Conservation (phyloP, 2,797 vertebrate genomes). For the Siniperca undulata region DNA sequence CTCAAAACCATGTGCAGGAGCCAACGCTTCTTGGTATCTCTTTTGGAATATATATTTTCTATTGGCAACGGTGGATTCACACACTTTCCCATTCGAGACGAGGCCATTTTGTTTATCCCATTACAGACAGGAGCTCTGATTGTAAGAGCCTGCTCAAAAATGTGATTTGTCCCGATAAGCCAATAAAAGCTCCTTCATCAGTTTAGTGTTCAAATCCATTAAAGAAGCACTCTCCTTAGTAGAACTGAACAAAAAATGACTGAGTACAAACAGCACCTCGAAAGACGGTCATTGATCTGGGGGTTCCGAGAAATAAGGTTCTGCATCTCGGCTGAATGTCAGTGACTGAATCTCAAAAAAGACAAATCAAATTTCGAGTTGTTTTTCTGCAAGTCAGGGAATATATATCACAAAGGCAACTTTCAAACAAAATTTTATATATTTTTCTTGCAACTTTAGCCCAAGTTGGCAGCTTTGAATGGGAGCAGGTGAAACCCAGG, state of each 20-base stretch:
- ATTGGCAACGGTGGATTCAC: constrained; percentile 52
- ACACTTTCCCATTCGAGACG: constrained; percentile 41
- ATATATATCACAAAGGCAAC: constrained; percentile 22
- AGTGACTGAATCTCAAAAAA: constrained; percentile 47
- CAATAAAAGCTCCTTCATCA: constrained; percentile 78
- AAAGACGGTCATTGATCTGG: constrained; percentile 56
- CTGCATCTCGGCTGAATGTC: constrained; percentile 38
- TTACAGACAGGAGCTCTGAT: constrained; percentile 64
- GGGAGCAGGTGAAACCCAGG: constrained; percentile 38
- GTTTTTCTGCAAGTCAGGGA: constrained; percentile 35
- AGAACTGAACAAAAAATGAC: constrained; percentile 51
- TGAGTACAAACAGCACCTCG: constrained; percentile 39
- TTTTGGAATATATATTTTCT: constrained; percentile 49
- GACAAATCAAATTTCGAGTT: constrained; percentile 41
- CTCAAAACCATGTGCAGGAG: constrained; percentile 37
- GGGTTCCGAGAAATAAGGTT: constrained; percentile 56
- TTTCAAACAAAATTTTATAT: not conserved
- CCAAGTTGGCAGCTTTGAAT: constrained; percentile 13
- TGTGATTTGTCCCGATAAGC: constrained; percentile 75
- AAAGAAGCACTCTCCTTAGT: constrained; percentile 66
- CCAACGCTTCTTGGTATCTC: constrained; percentile 33
- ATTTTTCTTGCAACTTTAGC: constrained; percentile 7
- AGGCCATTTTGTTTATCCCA: constrained; percentile 66
- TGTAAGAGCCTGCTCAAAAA: constrained; percentile 71
- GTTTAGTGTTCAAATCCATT: constrained; percentile 80